Evolutionary conservation across 1,140 invertebrate species (phyloP).

Genomic region (Melipona quadrifasciata): DNA sequence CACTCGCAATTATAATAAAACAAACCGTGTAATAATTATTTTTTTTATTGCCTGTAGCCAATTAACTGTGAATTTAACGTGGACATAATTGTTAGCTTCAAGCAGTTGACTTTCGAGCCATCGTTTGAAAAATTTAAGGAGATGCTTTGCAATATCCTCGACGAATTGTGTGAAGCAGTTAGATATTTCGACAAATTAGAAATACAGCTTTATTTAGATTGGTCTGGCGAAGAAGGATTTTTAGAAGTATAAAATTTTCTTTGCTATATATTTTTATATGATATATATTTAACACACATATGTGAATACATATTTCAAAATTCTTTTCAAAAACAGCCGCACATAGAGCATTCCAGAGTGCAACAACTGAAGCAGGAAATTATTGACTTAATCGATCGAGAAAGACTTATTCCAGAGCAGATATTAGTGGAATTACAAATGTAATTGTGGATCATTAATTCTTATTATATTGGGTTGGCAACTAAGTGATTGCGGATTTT

Average conservation of each 20-base stretch:
- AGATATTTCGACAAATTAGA: slow-evolving; percentile 88
- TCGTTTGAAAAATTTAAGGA: slow-evolving; percentile 89
- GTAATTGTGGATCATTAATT: slow-evolving; percentile 54
- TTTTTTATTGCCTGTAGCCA: slow-evolving; percentile 80
- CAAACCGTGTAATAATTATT: background rate
- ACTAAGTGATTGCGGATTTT: too few relatives aligned
- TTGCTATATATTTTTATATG: background rate
- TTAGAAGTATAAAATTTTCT: slow-evolving; percentile 80
- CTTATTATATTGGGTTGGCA: too few relatives aligned
- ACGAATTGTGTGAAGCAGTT: slow-evolving; percentile 87
- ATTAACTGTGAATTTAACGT: slow-evolving; percentile 89
- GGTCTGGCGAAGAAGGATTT: slow-evolving; percentile 73
- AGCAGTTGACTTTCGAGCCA: slow-evolving; percentile 89
- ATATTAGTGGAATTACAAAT: slow-evolving; percentile 85
- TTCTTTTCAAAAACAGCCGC: slow-evolving; percentile 63
- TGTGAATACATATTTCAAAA: background rate
- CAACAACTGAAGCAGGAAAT: slow-evolving; percentile 84
- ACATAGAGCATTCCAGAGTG: slow-evolving; percentile 79
- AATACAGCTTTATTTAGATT: slow-evolving; percentile 86
- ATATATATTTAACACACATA: background rate
- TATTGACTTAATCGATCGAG: slow-evolving; percentile 85
- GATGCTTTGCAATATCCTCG: slow-evolving; percentile 87
- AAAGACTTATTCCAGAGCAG: slow-evolving; percentile 86
- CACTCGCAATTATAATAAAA: background rate
- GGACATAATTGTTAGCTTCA: slow-evolving; percentile 86